These are phyloP conservation scores for Teleopsis dalmanni DNA, from an alignment of 1,140 invertebrate genomes.

Conservation along the genomic window DNA sequence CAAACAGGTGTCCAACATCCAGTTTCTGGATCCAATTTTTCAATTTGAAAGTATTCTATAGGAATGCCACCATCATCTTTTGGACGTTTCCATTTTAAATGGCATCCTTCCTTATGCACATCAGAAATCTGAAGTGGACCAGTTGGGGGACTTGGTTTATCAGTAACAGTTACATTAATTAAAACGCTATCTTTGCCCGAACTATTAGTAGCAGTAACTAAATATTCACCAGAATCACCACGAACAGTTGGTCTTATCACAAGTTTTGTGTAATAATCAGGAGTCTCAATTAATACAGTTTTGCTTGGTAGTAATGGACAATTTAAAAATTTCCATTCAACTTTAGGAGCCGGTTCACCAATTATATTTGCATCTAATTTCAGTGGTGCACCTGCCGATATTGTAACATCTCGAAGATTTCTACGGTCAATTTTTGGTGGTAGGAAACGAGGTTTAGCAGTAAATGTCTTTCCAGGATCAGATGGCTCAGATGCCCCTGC, in stretches of 20 bases:
- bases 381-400: slow-evolving; percentile 86
- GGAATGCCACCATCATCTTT: slow-evolving; percentile 79
- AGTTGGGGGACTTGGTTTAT: slow-evolving; percentile 79
- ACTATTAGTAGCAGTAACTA: slow-evolving; percentile 74
- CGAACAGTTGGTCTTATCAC: slow-evolving; percentile 71
- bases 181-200: slow-evolving; percentile 83
- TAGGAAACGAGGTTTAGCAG: slow-evolving; percentile 84
- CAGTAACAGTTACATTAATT: slow-evolving; percentile 85
- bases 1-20: slow-evolving; percentile 92
- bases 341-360: slow-evolving; percentile 84
- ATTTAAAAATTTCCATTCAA: slow-evolving; percentile 76
- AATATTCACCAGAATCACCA: slow-evolving; percentile 81
- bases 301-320: slow-evolving; percentile 48
- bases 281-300: slow-evolving; percentile 67
- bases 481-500: slow-evolving; percentile 85
- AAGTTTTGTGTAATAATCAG: slow-evolving; percentile 82
- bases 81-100: slow-evolving; percentile 89
- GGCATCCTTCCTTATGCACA: slow-evolving; percentile 87
- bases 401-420: slow-evolving; percentile 77
- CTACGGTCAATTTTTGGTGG: slow-evolving; percentile 92
- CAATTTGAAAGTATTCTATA: slow-evolving; percentile 89
- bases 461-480: slow-evolving; percentile 78
- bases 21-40: slow-evolving; percentile 88
- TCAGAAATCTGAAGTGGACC: slow-evolving; percentile 83
- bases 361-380: slow-evolving; percentile 86